These are phyloP conservation scores for Sinohyriopsis cumingii DNA, from an alignment of 2,888 invertebrate species.

Conservation along the genomic window DNA sequence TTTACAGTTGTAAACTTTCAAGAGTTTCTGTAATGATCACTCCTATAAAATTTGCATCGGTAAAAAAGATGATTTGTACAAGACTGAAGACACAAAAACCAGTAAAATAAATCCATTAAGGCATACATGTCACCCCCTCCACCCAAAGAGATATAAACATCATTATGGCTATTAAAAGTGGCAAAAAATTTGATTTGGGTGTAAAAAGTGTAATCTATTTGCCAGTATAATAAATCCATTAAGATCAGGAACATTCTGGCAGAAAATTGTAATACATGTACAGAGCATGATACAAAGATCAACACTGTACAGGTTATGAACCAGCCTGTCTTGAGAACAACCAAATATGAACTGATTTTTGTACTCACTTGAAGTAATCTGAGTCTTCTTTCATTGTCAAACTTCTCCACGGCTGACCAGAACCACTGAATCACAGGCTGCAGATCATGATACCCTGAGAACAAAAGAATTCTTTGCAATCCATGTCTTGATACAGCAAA, in stretches of 20 bases:
- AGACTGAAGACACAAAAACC: too few relatives aligned
- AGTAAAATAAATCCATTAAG: background rate
- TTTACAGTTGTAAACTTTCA: too few relatives aligned
- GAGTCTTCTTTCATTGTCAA: constrained; percentile 94
- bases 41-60: too few relatives aligned
- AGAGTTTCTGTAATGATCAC: too few relatives aligned
- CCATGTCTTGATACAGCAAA: constrained; percentile 2
- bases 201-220: background rate
- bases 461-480: background rate
- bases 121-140: too few relatives aligned
- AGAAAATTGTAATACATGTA: background rate
- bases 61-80: too few relatives aligned
- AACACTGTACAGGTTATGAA: too few relatives aligned
- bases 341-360: too few relatives aligned
- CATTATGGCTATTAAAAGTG: too few relatives aligned
- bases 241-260: background rate
- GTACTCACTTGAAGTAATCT: constrained; percentile 82
- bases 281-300: too few relatives aligned
- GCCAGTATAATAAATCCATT: background rate
- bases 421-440: constrained; percentile 98
- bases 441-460: constrained; percentile 89
- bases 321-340: too few relatives aligned
- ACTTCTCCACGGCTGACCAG: constrained; percentile 94
- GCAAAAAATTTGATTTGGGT: background rate
- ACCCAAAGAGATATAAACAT: too few relatives aligned